Evolutionary conservation across 1,140 invertebrate genomes (phyloP).

Genomic region (Penaeus japonicus): DNA sequence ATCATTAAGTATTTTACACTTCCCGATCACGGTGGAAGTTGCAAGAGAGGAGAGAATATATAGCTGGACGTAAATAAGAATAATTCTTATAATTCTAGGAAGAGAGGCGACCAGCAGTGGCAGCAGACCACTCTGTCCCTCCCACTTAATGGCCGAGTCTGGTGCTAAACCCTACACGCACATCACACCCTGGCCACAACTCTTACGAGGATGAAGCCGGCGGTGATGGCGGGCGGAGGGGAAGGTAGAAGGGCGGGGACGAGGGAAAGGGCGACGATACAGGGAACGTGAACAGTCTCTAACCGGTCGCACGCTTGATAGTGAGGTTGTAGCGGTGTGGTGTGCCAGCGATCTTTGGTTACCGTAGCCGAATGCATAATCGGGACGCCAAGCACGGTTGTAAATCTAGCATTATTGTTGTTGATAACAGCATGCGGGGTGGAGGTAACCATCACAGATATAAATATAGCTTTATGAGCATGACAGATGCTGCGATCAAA

Average conservation of each 20-base stretch:
- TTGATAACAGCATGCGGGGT: too few species aligned
- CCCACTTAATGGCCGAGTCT: slow-evolving; percentile 28
- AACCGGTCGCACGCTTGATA: background rate
- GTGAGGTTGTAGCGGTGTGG: background rate
- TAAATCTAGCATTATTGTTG: too few species aligned
- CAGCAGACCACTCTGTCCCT: slow-evolving; percentile 13
- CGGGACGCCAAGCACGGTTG: too few species aligned
- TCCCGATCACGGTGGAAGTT: background rate
- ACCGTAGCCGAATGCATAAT: too few species aligned
- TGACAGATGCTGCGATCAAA: too few species aligned
- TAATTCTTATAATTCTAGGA: slow-evolving; percentile 10
- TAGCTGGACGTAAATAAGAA: slow-evolving; percentile 18
- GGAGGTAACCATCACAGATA: too few species aligned
- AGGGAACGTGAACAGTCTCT: too few species aligned
- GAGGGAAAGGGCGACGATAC: background rate
- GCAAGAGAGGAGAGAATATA: background rate
- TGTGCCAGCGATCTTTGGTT: too few species aligned
- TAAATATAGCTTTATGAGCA: too few species aligned
- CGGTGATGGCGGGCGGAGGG: background rate
- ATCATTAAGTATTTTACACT: slow-evolving; percentile 18
- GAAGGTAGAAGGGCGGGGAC: background rate
- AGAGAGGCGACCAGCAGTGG: background rate
- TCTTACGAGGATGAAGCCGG: background rate
- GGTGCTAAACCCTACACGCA: background rate
- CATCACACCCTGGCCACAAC: background rate